Evolutionary conservation across 2,888 invertebrate species (phyloP), one percentile per base, ranked within the genome.

Genomic region (Malachius bipustulatus): DNA sequence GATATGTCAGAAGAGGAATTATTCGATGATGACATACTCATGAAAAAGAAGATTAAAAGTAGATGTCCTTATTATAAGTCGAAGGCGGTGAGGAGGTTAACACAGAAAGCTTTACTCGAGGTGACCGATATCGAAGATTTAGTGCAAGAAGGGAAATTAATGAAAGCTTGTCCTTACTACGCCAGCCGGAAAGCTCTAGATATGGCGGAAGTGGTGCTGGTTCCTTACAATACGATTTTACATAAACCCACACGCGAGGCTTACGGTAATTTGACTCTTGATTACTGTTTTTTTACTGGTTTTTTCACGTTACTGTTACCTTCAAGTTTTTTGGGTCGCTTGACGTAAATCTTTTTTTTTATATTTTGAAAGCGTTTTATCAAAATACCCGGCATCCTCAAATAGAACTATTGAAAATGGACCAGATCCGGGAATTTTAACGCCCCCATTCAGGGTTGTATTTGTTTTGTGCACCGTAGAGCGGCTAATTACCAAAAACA

Each of bases 141-240:
- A 35, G 77, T 83, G 0, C 65, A 63, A 27, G 65, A 65, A 47
- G 88, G 81, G 0, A 73, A 74, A 50, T 65, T 73, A 41, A 51
- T 77, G 32, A 76, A 79, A 42, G 85, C 85, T 1, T 98, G 98
- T 62, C 89, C 96, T 0, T 98, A 97, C 66, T 98, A 96, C 62
- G 84, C 89, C 0, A 73, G 84, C 1, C 71, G 94, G 49, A 73
- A 75, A 55, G 83, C 91, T 3, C 67, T 87, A 14, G 73, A 78
- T 43, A 77, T 85, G 57, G 85, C 93, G 4, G 85, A 97, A 73
- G 61, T 87, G 4, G 66, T 89, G 34, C 69, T 84, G 30, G 62
- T 82, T 6, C 82, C 83, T 1, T 84, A 84, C 51, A 83, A 87
- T 57, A 75, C 81, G 13, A 64, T 93, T 30, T 64, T 93, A 3